These are phyloP conservation scores for Agrypnia vestita DNA, from an alignment of 1,140 invertebrate genomes.

Conservation along the genomic window DNA sequence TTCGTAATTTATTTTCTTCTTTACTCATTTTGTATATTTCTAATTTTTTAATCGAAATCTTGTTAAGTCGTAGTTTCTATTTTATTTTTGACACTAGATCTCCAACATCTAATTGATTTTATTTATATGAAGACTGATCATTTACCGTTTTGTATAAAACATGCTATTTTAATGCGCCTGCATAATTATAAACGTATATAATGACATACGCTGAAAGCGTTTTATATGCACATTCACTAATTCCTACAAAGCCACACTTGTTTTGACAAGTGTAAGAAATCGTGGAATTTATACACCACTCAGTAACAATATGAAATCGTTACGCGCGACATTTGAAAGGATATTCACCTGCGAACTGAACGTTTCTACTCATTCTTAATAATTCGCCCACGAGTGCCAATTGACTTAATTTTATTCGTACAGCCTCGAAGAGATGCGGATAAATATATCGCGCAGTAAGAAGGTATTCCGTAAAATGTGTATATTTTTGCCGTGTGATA, in stretches of 20 bases:
- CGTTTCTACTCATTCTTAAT: neutral
- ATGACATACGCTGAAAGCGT: slow-evolving; percentile 37
- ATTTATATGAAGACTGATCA: too few relatives aligned
- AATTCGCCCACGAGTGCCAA: neutral
- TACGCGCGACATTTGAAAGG: neutral
- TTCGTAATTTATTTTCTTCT: too few relatives aligned
- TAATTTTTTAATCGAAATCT: too few relatives aligned
- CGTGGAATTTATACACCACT: slow-evolving; percentile 2
- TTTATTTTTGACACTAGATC: too few relatives aligned
- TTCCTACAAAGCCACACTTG: neutral
- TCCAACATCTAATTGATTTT: too few relatives aligned
- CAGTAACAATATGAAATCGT: neutral
- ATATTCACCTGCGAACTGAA: neutral
- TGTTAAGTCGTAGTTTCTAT: too few relatives aligned
- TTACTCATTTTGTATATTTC: too few relatives aligned
- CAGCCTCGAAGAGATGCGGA: neutral
- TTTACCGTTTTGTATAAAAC: too few relatives aligned
- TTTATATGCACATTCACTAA: slow-evolving; percentile 14
- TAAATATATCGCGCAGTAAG: neutral
- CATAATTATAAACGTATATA: neutral
- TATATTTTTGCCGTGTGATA: neutral
- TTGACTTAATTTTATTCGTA: neutral
- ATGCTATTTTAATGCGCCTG: too few relatives aligned
- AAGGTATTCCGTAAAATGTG: neutral
- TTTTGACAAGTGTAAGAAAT: neutral